phyloP scores from a whole-genome alignment of 2,797 vertebrate genomes.

The Phoxinus dragarum region DNA sequence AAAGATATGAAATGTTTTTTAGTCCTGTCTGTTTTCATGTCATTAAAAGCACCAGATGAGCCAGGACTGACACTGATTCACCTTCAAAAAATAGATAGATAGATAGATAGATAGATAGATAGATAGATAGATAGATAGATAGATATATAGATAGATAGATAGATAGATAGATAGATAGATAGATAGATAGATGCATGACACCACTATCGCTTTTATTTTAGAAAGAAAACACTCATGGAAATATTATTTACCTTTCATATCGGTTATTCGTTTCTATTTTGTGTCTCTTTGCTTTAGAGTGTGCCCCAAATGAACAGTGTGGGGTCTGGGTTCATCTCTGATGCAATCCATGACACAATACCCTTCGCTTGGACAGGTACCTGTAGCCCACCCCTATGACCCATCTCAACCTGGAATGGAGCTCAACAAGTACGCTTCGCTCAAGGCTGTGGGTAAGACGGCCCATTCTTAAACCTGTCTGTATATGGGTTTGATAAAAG shows the following conservation, averaged over 20 bases:
- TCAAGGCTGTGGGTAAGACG: conserved; percentile 95
- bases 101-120: neutral
- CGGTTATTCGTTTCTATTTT: neutral
- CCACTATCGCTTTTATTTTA: neutral
- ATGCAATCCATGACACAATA: conserved; percentile 88
- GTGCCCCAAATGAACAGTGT: conserved; percentile 90
- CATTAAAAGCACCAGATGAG: neutral
- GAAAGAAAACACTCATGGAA: neutral
- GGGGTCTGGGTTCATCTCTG: conserved; percentile 85
- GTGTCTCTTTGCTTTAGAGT: conserved; percentile 74
- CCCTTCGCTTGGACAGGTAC: conserved; percentile 85
- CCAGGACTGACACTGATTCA: neutral
- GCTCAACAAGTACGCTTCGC: conserved; percentile 92
- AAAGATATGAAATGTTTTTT: neutral
- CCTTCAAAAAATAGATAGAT: neutral
- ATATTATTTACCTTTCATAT: neutral
- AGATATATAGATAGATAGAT: neutral
- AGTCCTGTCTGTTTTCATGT: neutral
- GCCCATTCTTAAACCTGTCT: conserved; percentile 17
- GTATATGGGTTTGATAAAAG: neutral
- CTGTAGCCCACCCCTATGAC: conserved; percentile 86
- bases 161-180: no score
- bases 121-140: no score
- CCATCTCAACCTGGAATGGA: conserved; percentile 88
- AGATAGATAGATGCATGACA: neutral